Conservation (phyloP, 2,113 vertebrate species). For the Cyprinodon brontotheroides region DNA sequence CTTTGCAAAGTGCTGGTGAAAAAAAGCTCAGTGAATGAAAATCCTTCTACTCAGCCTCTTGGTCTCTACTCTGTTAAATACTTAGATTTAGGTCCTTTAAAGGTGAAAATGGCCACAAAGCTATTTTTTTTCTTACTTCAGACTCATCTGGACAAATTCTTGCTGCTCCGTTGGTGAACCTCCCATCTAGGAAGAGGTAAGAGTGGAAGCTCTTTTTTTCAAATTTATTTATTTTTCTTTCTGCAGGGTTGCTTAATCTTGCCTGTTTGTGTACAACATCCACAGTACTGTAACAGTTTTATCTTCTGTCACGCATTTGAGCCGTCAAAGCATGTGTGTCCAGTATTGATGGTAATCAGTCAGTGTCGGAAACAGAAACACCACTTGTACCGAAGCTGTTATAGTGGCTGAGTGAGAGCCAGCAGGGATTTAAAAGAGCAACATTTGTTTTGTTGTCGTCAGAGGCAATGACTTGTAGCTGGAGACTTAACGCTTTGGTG, state of each 20-base stretch:
- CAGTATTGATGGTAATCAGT: conserved; percentile 45
- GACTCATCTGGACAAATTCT: conserved; percentile 91
- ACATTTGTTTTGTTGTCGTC: not conserved
- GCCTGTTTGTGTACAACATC: conserved; percentile 41
- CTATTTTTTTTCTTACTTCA: conserved; percentile 61
- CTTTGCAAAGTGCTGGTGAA: not conserved
- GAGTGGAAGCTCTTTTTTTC: conserved; percentile 34
- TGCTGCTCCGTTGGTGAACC: conserved; percentile 91
- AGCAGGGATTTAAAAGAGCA: not conserved
- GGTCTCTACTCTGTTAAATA: too few relatives aligned
- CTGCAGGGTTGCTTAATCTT: conserved; percentile 34
- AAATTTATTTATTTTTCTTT: conserved; percentile 27
- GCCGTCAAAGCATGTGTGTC: conserved; percentile 45
- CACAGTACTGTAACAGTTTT: conserved; percentile 56
- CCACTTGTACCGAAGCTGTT: not conserved
- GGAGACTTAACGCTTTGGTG: conserved; percentile 11
- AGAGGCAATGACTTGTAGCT: not conserved
- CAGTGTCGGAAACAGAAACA: conserved; percentile 48
- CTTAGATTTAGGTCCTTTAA: not conserved
- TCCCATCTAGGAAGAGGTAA: conserved; percentile 96
- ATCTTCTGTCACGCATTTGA: conserved; percentile 36
- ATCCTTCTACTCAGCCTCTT: too few relatives aligned
- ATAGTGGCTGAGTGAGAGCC: not conserved
- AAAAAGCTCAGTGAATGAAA: not conserved
- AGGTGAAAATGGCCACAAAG: conserved; percentile 15